Percentiles rank a stretch among this genome's conserved stretches.
Conservation (phyloP, 2,113 vertebrate species). For the Gobius niger region DNA sequence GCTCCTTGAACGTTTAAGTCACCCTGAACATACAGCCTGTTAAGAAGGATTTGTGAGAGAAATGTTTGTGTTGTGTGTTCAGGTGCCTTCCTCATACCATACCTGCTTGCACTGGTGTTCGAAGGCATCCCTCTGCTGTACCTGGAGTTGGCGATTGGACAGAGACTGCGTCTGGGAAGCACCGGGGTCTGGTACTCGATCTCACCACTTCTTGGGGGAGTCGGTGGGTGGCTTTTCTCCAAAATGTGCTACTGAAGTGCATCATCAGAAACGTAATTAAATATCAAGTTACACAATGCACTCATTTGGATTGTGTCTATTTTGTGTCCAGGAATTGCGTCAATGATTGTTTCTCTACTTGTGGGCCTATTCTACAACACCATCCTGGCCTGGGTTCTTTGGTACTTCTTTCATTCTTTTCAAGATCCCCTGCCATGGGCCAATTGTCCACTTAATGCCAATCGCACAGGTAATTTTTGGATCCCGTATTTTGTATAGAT, state of each 20-base stretch:
- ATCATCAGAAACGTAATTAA: neutral
- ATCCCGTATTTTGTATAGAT: neutral
- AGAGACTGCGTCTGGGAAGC: conserved; percentile 83
- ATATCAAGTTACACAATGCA: neutral
- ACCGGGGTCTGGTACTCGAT: conserved; percentile 84
- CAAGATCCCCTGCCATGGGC: conserved; percentile 87
- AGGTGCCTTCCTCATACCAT: conserved; percentile 94
- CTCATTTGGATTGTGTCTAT: neutral
- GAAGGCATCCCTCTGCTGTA: conserved; percentile 88
- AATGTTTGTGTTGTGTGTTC: conserved; percentile 17
- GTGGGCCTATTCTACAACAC: conserved; percentile 85
- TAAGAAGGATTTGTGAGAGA: neutral
- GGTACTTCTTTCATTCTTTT: conserved; percentile 89
- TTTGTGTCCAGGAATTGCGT: conserved; percentile 71
- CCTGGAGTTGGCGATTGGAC: conserved; percentile 87
- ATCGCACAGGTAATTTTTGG: conserved; percentile 79
- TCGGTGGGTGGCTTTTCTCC: conserved; percentile 70
- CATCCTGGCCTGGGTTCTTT: conserved; percentile 85
- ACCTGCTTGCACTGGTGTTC: conserved; percentile 83
- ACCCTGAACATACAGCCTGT: neutral
- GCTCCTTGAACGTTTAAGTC: neutral
- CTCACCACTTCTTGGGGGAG: conserved; percentile 83
- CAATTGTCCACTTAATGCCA: conserved; percentile 76
- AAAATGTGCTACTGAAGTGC: neutral
- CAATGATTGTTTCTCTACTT: conserved; percentile 75